Conservation (phyloP, 2,113 vertebrate genomes). For the Synodontis membranacea region DNA sequence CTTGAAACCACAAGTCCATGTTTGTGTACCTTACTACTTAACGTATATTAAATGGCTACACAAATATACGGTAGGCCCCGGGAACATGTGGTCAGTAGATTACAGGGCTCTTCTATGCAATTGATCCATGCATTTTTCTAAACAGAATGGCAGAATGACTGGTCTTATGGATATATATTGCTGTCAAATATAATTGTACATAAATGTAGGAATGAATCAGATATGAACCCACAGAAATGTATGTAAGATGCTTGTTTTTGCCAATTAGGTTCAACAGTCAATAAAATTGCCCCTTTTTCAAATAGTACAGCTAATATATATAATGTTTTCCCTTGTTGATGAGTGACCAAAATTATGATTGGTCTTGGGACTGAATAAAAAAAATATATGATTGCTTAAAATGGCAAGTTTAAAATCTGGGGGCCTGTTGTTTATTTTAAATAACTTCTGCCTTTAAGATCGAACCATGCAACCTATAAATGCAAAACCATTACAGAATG, state of each 20-base stretch:
- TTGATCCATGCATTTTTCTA: neutral
- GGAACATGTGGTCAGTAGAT: neutral
- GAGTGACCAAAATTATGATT: neutral
- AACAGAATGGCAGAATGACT: neutral
- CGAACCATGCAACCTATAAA: neutral
- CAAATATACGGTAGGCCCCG: slow-evolving; percentile 5
- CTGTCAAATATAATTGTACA: neutral
- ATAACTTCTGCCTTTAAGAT: neutral
- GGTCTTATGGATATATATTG: neutral
- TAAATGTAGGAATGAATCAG: neutral
- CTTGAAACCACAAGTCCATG: slow-evolving; percentile 16
- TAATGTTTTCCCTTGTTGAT: neutral
- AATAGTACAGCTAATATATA: neutral
- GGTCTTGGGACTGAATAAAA: neutral
- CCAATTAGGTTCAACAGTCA: neutral
- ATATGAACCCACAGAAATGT: neutral
- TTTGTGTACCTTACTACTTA: slow-evolving; percentile 21
- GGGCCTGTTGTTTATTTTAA: neutral
- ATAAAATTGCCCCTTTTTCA: neutral
- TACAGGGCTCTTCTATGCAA: neutral
- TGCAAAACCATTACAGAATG: neutral
- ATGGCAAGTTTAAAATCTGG: neutral
- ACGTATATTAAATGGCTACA: slow-evolving; percentile 28
- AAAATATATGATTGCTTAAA: neutral
- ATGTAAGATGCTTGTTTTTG: neutral